A percentile compares a stretch with the other conserved stretches of the same genome.
phyloP scores from a whole-genome alignment of 2,113 vertebrate species.

The Mystacornis crossleyi region DNA sequence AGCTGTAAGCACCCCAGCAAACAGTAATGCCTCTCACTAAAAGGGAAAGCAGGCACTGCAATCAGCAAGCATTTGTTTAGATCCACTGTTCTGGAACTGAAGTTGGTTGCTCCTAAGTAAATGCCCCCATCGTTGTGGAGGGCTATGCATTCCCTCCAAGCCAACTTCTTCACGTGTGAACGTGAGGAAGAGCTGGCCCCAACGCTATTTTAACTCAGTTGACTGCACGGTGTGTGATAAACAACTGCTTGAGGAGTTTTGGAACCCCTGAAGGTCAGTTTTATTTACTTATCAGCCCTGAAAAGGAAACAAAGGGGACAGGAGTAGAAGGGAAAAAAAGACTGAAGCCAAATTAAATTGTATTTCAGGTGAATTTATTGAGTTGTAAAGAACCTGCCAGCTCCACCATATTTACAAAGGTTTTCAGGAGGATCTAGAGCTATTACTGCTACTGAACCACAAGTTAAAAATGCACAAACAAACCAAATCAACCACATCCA shows the following conservation, averaged over 20 bases:
- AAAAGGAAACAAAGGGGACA: background rate
- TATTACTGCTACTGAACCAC: background rate
- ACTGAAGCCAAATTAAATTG: background rate
- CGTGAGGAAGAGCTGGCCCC: background rate
- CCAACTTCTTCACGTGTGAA: background rate
- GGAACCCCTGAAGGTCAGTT: background rate
- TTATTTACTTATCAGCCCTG: background rate
- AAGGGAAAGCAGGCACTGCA: background rate
- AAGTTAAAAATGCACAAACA: background rate
- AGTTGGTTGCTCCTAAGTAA: background rate
- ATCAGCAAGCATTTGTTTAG: background rate
- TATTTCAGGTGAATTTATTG: slow-evolving; percentile 50
- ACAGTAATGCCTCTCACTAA: background rate
- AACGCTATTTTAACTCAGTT: background rate
- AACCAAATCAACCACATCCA: background rate
- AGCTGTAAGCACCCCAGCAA: background rate
- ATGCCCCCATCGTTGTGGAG: background rate
- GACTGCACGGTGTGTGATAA: background rate
- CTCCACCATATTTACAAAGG: slow-evolving; percentile 51
- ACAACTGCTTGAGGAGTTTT: background rate
- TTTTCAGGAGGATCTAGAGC: background rate
- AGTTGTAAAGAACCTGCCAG: slow-evolving; percentile 18
- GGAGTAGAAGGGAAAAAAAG: background rate
- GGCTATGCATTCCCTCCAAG: background rate
- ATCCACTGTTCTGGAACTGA: background rate